Percentiles rank a stretch among this genome's conserved stretches.
Evolutionary conservation across 2,888 invertebrate species (phyloP).

Genomic region (Plemyria rubiginata): DNA sequence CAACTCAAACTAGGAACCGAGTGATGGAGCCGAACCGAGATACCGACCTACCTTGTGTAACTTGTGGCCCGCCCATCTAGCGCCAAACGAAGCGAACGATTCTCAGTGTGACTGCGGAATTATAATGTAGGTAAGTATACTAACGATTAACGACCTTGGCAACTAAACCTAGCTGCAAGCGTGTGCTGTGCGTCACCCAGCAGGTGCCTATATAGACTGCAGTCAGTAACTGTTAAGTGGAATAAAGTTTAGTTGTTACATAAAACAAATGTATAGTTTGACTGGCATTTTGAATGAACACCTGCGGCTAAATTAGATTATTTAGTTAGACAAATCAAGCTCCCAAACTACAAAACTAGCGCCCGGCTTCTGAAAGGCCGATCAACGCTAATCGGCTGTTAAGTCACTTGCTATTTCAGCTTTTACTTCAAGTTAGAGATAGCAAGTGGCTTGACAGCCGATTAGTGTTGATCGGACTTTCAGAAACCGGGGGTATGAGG

Average conservation of each 20-base stretch:
- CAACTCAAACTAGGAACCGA: background rate
- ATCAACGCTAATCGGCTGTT: too few relatives aligned
- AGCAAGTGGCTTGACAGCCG: too few relatives aligned
- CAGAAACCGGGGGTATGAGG: too few relatives aligned
- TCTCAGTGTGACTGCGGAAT: background rate
- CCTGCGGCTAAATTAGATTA: too few relatives aligned
- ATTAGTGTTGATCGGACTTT: too few relatives aligned
- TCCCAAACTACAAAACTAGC: too few relatives aligned
- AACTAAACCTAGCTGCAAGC: constrained; percentile 17
- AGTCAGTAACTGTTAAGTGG: constrained; percentile 8
- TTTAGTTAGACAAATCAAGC: too few relatives aligned
- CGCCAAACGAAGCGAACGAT: background rate
- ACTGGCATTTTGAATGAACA: background rate
- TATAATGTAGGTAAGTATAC: background rate
- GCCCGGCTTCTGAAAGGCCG: too few relatives aligned
- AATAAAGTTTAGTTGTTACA: constrained; percentile 19
- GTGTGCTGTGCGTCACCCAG: background rate
- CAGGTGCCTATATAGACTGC: background rate
- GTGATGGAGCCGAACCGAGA: background rate
- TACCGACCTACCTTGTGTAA: background rate
- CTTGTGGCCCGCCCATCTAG: background rate
- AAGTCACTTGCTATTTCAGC: too few relatives aligned
- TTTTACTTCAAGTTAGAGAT: too few relatives aligned
- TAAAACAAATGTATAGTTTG: background rate
- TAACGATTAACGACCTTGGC: constrained; percentile 7